phyloP scores from a whole-genome alignment of 64 coral and sea anemone genomes.

The Pocillopora damicornis region DNA sequence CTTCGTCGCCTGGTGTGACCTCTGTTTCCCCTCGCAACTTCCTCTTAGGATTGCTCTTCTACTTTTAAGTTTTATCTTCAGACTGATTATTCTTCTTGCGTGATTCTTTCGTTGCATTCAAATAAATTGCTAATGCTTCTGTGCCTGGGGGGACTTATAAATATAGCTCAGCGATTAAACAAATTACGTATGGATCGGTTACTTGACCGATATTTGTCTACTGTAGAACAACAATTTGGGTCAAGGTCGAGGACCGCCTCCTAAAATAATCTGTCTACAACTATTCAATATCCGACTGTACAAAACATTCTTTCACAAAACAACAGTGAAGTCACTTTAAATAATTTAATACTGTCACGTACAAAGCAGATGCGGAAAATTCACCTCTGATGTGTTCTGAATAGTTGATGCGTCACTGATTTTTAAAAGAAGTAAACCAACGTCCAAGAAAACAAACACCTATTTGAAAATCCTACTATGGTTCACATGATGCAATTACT shows the following conservation, averaged over 20 bases:
- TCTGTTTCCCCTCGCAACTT: neutral
- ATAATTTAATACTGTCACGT: slow-evolving; percentile 2
- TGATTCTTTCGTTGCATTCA: too few species aligned
- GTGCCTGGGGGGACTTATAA: neutral
- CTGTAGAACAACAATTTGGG: neutral
- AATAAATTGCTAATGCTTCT: neutral
- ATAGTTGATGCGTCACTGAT: neutral
- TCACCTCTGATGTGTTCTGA: neutral
- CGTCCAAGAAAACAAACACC: neutral
- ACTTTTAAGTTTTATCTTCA: neutral
- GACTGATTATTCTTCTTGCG: neutral
- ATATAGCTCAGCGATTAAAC: neutral
- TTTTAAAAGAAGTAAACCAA: neutral
- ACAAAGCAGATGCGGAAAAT: slow-evolving; percentile 32
- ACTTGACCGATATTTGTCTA: neutral
- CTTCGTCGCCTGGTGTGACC: neutral
- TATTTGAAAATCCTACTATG: neutral
- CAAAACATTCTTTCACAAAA: neutral
- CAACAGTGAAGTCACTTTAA: neutral
- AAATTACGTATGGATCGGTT: neutral
- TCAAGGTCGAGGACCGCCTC: slow-evolving; percentile 1
- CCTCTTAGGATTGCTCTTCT: neutral
- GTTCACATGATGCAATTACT: neutral
- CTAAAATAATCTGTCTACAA: neutral
- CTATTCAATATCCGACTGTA: neutral